Evolutionary conservation across 2,797 vertebrate genomes (phyloP).

Genomic region (Threskiornis aethiopicus): DNA sequence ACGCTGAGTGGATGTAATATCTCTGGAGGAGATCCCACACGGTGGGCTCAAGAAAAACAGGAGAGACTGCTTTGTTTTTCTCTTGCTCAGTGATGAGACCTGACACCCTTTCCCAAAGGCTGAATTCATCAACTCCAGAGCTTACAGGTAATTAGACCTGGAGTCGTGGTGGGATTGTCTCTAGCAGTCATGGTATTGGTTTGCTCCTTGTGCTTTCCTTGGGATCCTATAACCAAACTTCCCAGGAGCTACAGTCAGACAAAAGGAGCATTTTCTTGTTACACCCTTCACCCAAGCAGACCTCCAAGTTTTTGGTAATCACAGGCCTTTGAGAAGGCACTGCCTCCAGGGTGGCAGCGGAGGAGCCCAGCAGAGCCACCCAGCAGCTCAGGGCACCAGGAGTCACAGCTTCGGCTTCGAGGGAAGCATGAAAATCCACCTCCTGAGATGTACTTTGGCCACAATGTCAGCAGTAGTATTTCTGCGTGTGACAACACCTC

Average conservation of each 20-base stretch:
- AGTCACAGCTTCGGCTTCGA: neutral
- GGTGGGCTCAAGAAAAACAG: neutral
- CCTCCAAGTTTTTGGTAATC: neutral
- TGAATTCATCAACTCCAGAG: neutral
- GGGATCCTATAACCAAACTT: neutral
- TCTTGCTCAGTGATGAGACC: neutral
- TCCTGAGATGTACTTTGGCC: neutral
- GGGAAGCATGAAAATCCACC: neutral
- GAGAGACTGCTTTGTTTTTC: neutral
- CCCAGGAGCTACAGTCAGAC: neutral
- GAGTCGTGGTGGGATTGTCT: neutral
- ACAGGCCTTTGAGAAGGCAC: neutral
- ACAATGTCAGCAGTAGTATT: neutral
- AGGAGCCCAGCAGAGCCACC: neutral
- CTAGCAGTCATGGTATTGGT: neutral
- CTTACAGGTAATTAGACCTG: neutral
- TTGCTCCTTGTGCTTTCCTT: neutral
- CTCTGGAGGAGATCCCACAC: neutral
- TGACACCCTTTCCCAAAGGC: neutral
- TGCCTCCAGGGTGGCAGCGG: neutral
- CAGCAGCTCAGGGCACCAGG: neutral
- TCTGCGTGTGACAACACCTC: neutral
- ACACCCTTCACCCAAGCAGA: neutral
- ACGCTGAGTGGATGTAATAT: neutral
- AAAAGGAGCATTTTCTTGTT: neutral